A percentile compares a stretch with the other conserved stretches of the same genome.
These are phyloP conservation scores for Alcis repandata DNA, from an alignment of 2,888 invertebrate species.

Conservation along the genomic window DNA sequence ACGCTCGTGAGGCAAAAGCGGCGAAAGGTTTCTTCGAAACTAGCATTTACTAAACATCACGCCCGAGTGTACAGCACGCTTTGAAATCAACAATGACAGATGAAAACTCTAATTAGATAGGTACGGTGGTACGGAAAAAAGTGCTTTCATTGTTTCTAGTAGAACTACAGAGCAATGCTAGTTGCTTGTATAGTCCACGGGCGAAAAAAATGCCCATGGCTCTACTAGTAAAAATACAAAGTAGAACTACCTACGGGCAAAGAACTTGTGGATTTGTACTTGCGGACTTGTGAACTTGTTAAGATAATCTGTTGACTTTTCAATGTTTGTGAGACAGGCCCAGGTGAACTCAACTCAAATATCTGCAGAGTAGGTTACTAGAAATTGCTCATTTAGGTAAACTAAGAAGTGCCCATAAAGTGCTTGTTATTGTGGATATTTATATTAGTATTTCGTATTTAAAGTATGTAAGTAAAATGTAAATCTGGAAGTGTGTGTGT, in stretches of 20 bases:
- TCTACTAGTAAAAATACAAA: too few relatives aligned
- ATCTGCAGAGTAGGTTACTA: slow-evolving; percentile 25
- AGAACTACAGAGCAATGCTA: too few relatives aligned
- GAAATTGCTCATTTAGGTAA: slow-evolving; percentile 21
- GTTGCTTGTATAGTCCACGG: too few relatives aligned
- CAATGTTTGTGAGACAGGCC: slow-evolving; percentile 1
- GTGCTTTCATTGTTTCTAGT: too few relatives aligned
- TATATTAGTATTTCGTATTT: too few relatives aligned
- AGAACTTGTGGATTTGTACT: not conserved
- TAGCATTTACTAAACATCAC: not conserved
- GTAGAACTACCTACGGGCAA: too few relatives aligned
- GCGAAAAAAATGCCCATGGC: too few relatives aligned
- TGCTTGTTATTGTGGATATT: slow-evolving; percentile 4
- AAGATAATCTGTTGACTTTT: not conserved
- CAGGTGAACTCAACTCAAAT: slow-evolving; percentile 21
- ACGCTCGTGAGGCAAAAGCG: not conserved
- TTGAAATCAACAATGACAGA: too few relatives aligned
- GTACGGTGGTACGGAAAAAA: too few relatives aligned
- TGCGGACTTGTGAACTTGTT: not conserved
- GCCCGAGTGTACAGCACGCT: not conserved
- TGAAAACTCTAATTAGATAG: too few relatives aligned
- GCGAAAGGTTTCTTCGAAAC: slow-evolving; percentile 1
- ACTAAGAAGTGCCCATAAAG: slow-evolving; percentile 9
- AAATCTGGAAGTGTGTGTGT: too few relatives aligned
- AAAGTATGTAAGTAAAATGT: too few relatives aligned